Percentiles rank a stretch among this genome's conserved stretches.
Conservation (phyloP, 2,113 vertebrate genomes). For the Cryptotis parvus region DNA sequence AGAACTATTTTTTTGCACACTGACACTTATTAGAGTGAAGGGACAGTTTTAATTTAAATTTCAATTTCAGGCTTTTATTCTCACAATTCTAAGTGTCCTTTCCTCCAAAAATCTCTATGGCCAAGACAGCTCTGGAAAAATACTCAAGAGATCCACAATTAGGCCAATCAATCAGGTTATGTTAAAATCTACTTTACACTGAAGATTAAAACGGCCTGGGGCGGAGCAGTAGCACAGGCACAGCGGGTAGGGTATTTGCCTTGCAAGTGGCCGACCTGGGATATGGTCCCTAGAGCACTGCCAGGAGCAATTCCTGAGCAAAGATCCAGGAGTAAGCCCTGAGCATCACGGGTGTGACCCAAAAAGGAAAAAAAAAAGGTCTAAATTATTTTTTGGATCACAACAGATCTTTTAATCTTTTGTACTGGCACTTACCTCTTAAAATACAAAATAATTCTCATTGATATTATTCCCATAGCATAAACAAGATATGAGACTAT, state of each 20-base stretch:
- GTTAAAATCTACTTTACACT: conserved; percentile 50
- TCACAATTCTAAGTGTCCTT: conserved; percentile 7
- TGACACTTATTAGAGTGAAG: not conserved
- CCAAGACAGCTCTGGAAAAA: not conserved
- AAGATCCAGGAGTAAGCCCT: no score
- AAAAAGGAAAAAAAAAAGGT: no score
- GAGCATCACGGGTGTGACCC: no score
- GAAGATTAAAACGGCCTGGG: conserved; percentile 43
- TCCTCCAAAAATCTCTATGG: not conserved
- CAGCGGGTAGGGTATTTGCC: no score
- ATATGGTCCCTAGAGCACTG: no score
- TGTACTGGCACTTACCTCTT: not conserved
- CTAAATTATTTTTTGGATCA: conserved; percentile 13
- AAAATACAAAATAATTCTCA: not conserved
- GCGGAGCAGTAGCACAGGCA: no score
- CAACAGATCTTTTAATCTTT: conserved; percentile 19
- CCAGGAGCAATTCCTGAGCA: no score
- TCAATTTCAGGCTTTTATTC: conserved; percentile 9
- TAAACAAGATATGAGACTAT: not conserved
- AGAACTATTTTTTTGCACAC: conserved; percentile 1
- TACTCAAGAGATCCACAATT: conserved; percentile 11
- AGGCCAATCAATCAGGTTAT: not conserved
- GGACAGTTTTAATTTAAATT: not conserved
- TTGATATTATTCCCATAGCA: not conserved
- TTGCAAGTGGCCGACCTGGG: no score